Evolutionary conservation across 2,888 invertebrate genomes (phyloP).

Genomic region (Phasia obesa): DNA sequence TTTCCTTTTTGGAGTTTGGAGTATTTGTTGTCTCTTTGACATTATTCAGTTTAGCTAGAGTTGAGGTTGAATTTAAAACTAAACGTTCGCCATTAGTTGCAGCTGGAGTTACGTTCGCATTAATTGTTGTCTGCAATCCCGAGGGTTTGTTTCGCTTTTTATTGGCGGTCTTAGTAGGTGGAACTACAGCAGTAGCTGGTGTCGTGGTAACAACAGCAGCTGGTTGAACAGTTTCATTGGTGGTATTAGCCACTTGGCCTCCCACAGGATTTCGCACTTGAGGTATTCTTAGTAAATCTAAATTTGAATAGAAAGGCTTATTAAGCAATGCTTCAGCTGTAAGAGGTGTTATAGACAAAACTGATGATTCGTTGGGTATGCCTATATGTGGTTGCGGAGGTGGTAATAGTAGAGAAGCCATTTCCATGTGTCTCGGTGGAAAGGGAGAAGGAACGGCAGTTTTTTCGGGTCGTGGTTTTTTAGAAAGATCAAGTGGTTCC

Average conservation of each 20-base stretch:
- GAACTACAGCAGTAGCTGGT: slow-evolving; percentile 12
- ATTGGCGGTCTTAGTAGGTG: slow-evolving; percentile 35
- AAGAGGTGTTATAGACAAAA: slow-evolving; percentile 54
- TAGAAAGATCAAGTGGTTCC: slow-evolving; percentile 80
- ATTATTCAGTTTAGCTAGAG: slow-evolving; percentile 34
- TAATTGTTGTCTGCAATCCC: not conserved
- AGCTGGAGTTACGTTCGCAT: slow-evolving; percentile 1
- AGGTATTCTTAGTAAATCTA: slow-evolving; percentile 78
- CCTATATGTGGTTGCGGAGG: slow-evolving; percentile 23
- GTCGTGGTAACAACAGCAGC: slow-evolving; percentile 19
- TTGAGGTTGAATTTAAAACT: slow-evolving; percentile 8
- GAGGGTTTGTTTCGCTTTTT: slow-evolving; percentile 66
- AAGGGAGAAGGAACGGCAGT: slow-evolving; percentile 24
- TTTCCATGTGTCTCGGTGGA: slow-evolving; percentile 58
- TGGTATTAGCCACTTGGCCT: not conserved
- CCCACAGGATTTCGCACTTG: slow-evolving; percentile 77
- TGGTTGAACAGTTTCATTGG: slow-evolving; percentile 33
- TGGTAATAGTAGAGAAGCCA: slow-evolving; percentile 53
- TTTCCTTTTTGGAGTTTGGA: slow-evolving; percentile 63
- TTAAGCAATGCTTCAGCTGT: slow-evolving; percentile 66
- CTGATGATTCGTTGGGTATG: slow-evolving; percentile 40
- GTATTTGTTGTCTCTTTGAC: slow-evolving; percentile 53
- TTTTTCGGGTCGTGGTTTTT: slow-evolving; percentile 76
- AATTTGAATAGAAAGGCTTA: slow-evolving; percentile 78
- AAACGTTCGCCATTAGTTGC: not conserved